Percentiles rank a stretch among this genome's conserved stretches.
phyloP scores from a whole-genome alignment of 2,888 invertebrate species.

The Mythimna albipuncta region DNA sequence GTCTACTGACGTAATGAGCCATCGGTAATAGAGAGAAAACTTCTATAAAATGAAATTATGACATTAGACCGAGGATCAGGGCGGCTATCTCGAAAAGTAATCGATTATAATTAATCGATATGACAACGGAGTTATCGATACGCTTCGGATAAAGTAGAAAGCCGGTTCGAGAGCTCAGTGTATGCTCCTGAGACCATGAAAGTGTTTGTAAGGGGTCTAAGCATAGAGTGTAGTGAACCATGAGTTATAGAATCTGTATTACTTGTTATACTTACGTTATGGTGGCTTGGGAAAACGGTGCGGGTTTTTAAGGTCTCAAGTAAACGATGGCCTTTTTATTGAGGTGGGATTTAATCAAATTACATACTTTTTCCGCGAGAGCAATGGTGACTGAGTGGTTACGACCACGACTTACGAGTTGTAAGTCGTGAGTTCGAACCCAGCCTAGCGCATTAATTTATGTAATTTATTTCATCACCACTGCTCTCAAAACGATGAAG shows the following conservation, averaged over 20 bases:
- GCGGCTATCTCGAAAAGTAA: constrained; percentile 25
- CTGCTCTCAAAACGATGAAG: no score
- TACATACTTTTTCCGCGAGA: no score
- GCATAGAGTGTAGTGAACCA: constrained; percentile 40
- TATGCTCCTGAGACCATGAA: constrained; percentile 57
- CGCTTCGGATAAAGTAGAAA: constrained; percentile 48
- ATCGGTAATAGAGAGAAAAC: constrained; percentile 45
- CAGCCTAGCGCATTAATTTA: no score
- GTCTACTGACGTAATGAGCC: constrained; percentile 41
- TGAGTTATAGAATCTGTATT: constrained; percentile 30
- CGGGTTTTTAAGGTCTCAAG: constrained; percentile 41
- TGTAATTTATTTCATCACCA: no score
- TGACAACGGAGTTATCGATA: constrained; percentile 46
- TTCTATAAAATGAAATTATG: constrained; percentile 13
- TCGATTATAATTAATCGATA: constrained; percentile 37
- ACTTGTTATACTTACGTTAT: constrained; percentile 26
- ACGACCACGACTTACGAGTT: no score
- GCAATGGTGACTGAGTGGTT: no score
- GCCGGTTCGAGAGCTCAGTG: constrained; percentile 36
- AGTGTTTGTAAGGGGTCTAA: constrained; percentile 35
- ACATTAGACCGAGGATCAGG: constrained; percentile 19
- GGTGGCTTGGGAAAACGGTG: constrained; percentile 41
- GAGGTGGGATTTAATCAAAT: no score
- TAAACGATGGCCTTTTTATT: not conserved
- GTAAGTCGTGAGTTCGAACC: no score